Evolutionary conservation across 2,113 vertebrate species (phyloP), one percentile per base, ranked within the genome.

Genomic region (Thamnaconus septentrionalis): DNA sequence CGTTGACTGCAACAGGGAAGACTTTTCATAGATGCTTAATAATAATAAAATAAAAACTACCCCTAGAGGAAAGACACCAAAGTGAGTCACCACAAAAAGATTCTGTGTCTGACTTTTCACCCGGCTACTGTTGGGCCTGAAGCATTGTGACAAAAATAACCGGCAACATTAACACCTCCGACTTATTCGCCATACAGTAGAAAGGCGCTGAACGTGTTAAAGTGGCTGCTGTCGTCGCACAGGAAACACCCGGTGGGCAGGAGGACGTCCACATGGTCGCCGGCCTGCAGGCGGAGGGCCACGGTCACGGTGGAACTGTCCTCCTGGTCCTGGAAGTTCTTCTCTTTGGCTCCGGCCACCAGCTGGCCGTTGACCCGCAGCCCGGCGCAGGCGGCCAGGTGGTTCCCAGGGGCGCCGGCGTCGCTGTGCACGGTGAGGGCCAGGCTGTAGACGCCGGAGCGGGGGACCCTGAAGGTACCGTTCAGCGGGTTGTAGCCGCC

Each of bases 121-220:
- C 18, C 18, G 18, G 18, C 18, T 31, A 1, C 18, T 31, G 18
- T 31, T 31, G 18, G 18, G 18, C 18, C 18, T 1, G 18, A 31
- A 31, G 18, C 18, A 31, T 31, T 31, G 18, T 31, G 18, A 31
- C 18, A 31, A 31, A 31, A 31, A 31, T 31, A 31, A 31, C 18
- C 18, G 18, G 18, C 48, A 18, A 6, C 39, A 31, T 42, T 47
- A 10, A 10, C 10, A 49, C 48, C 9, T 11, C 9, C 48, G n/a
- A 9, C 3, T 81, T 56, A 83, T n/a, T 78, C 73, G 31, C 81
- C 31, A 54, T 89, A 90, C 18, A 93, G 83, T 73, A 92, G 77
- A 66, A 90, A 92, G 52, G 85, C 90, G 4, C 76, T 89, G 76
- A 92, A 92, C 3, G 89, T 90, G 82, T 90, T 92, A 53, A 48